Evolutionary conservation across 2,888 invertebrate species (phyloP), one percentile per base, ranked within the genome.

Genomic region (Mythimna ferrago): DNA sequence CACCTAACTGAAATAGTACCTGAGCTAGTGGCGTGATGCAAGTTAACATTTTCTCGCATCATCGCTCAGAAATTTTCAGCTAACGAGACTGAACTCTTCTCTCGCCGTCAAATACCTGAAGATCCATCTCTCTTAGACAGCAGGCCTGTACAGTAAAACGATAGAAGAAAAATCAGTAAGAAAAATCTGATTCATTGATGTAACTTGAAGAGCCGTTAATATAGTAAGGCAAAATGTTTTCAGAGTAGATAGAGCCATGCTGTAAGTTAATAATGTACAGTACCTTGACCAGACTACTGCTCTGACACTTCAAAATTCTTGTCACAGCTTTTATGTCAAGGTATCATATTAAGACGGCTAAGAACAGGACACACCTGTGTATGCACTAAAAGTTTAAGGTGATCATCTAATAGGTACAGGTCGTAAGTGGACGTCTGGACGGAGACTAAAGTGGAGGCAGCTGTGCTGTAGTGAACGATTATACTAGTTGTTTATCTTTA

Each of bases 361-460:
- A 44, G 6, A 10, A 44, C 26, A 32, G 4, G 11, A n/a, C 6
- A 62, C 71, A 78, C 78, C 62, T 78, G 78, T 53, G 35, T 21
- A 7, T 62, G 26, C 5, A n/a, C n/a, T 57, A 11, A 48, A 54
- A 44, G 61, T 57, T 63, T 1, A 63, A 44, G 26, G 5, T 38
- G 38, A 6, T 38, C 51, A 16, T 56, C 10, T 76, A 41, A 54
- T 60, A 14, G 4, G 44, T 44, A 54, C 14, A 60, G 14, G 9
- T 35, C 11, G 21, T 64, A 54, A 72, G 56, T 41, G 38, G 72
- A 48, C 73, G 56, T 14, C n/a, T 48, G 44, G 71, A 26, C 26
- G 48, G 62, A 11, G 14, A 63, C 21, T 62, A 19, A 48, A 61
- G 35, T 57, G 41, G 6, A 41, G 35, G 10, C 61, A 79, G 51